Conservation (phyloP, 2,113 vertebrate species). For the Lycocorax pyrrhopterus region DNA sequence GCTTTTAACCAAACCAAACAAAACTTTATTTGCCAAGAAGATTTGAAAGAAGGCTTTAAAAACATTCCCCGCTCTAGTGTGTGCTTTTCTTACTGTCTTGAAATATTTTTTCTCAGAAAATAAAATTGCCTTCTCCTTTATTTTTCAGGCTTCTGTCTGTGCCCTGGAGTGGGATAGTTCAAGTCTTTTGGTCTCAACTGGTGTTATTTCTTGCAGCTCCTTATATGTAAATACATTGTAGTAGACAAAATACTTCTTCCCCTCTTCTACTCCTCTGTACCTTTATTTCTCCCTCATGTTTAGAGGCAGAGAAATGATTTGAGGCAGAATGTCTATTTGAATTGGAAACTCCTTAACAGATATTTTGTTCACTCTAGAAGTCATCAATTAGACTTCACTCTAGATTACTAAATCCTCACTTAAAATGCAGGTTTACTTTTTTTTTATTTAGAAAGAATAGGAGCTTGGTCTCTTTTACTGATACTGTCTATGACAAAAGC, state of each 20-base stretch:
- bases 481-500: not conserved
- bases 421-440: not conserved
- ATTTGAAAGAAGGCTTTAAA: constrained; percentile 37
- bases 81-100: constrained; percentile 9
- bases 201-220: not conserved
- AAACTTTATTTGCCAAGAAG: constrained; percentile 40
- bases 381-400: not conserved
- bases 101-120: constrained; percentile 1
- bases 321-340: not conserved
- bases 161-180: not conserved
- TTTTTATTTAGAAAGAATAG: not conserved
- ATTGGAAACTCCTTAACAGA: not conserved
- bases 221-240: not conserved
- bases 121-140: not conserved
- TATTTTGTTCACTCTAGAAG: not conserved
- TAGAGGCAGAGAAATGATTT: not conserved
- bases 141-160: not conserved
- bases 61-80: not conserved
- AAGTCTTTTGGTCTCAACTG: not conserved
- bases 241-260: not conserved
- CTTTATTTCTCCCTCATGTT: not conserved
- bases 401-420: not conserved
- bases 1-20: constrained; percentile 49
- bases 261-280: not conserved
- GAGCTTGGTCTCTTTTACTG: not conserved